Evolutionary conservation across 2,797 vertebrate species (phyloP), one percentile per base, ranked within the genome.

Genomic region (Hybognathus amarus): DNA sequence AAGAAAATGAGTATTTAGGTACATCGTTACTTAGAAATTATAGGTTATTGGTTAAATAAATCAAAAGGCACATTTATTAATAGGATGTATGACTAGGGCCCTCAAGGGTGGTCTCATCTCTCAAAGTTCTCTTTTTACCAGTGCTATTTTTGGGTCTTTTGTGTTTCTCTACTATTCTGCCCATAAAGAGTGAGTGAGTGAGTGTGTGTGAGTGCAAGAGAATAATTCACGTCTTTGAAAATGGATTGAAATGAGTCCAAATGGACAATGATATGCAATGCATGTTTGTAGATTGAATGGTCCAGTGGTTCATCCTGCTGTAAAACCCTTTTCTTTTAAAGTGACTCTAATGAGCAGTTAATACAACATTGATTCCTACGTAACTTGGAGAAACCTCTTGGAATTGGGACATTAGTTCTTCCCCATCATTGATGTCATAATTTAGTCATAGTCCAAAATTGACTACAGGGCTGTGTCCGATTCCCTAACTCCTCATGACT

Each of bases 11-110:
- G 91, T 94, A 94, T 92, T 91, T 92, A 92, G 80, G 93, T 93
- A 95, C 93, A 93, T 93, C 93, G 90, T 94, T 94, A 95, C 92
- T 94, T 91, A 84, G 83, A 95, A 95, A 95, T 94, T 83, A 95
- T 92, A 94, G 92, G 90, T 92, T 94, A 93, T 95, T 95, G 93
- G 95, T 94, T 93, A 94, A 92, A 94, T 89, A 95, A 96, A 95
- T 95, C 92, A 96, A 96, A 96, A 95, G 95, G 95, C 95, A 96
- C 95, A 95, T 96, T 95, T 95, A 95, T 96, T 94, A 95, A 95
- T 83, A 83, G 67, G 92, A 95, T 95, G 93, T 95, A 93, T 92
- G 91, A 92, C 92, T 93, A 92, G 93, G 92, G 92, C 90, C 91
- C 92, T 92, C 91, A 89, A 82, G 82, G 90, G 91, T 91, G 91